phyloP scores from a whole-genome alignment of 2,797 vertebrate genomes.

The Lates japonicus region DNA sequence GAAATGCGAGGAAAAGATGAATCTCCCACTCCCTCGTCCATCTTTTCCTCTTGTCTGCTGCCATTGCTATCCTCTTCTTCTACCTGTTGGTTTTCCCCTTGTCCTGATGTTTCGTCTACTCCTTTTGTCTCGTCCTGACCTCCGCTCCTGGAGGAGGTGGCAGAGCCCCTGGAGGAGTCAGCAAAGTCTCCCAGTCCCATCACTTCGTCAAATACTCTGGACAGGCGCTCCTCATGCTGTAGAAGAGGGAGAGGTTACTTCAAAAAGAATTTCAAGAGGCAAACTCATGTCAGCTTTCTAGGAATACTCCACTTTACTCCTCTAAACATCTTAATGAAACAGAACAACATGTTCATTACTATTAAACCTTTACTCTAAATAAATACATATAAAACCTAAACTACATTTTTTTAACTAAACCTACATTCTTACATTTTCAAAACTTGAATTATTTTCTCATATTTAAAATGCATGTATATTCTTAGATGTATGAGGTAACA shows the following conservation, averaged over 20 bases:
- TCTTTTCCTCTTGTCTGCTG: conserved; percentile 70
- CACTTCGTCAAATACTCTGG: conserved; percentile 81
- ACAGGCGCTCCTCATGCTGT: conserved; percentile 78
- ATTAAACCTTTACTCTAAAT: neutral
- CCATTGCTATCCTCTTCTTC: conserved; percentile 68
- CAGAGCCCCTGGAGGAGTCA: conserved; percentile 78
- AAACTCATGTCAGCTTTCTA: neutral
- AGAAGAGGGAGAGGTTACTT: neutral
- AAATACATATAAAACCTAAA: neutral
- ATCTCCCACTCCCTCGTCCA: conserved; percentile 51
- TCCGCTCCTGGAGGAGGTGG: conserved; percentile 72
- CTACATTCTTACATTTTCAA: too few species aligned
- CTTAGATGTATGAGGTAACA: neutral
- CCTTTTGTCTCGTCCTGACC: conserved; percentile 63
- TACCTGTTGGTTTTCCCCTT: conserved; percentile 38
- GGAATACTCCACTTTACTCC: neutral
- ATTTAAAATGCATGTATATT: neutral
- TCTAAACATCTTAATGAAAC: neutral
- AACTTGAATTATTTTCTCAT: too few species aligned
- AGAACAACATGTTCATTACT: neutral
- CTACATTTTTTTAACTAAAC: too few species aligned
- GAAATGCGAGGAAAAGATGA: conserved; percentile 33
- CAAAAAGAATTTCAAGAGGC: neutral
- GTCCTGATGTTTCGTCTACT: conserved; percentile 49
- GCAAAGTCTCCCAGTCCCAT: conserved; percentile 82